Percentiles rank a stretch among this genome's conserved stretches.
Evolutionary conservation across 2,888 invertebrate genomes (phyloP).

Genomic region (Heliconius charithonia): DNA sequence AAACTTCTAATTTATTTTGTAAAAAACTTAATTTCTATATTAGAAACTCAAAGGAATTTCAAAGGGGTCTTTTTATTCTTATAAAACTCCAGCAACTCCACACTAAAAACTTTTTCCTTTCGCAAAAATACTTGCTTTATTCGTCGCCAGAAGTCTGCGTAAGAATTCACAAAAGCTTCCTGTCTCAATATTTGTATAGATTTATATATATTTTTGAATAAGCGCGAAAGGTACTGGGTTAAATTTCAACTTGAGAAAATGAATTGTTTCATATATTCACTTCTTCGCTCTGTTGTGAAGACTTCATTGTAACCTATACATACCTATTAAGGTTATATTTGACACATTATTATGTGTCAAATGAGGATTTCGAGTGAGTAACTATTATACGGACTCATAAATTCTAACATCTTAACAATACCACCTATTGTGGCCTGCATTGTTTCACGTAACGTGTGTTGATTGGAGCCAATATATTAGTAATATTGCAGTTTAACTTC

Average conservation of each 20-base stretch:
- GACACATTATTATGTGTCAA: too few species aligned
- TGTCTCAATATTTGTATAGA: constrained; percentile 24
- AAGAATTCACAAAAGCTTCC: constrained; percentile 33
- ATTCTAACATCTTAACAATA: constrained; percentile 15
- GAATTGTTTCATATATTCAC: too few species aligned
- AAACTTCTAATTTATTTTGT: background rate
- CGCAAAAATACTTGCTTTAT: constrained; percentile 36
- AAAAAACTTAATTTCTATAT: background rate
- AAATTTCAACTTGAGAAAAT: too few species aligned
- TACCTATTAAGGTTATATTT: background rate
- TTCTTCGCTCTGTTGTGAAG: too few species aligned
- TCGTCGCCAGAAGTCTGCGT: constrained; percentile 32
- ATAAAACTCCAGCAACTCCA: constrained; percentile 1
- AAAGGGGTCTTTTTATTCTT: constrained; percentile 2
- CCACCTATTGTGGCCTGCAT: background rate
- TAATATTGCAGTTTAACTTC: too few species aligned
- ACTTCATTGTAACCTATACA: background rate
- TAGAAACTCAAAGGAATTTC: too few species aligned
- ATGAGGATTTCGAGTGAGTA: background rate
- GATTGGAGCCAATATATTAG: background rate
- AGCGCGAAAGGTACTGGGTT: too few species aligned
- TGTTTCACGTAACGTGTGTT: constrained; percentile 20
- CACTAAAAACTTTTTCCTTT: constrained; percentile 30
- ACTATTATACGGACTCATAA: background rate
- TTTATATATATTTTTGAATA: constrained; percentile 8